Evolutionary conservation across 2,113 vertebrate species (phyloP).

Genomic region (Prolemur simus): DNA sequence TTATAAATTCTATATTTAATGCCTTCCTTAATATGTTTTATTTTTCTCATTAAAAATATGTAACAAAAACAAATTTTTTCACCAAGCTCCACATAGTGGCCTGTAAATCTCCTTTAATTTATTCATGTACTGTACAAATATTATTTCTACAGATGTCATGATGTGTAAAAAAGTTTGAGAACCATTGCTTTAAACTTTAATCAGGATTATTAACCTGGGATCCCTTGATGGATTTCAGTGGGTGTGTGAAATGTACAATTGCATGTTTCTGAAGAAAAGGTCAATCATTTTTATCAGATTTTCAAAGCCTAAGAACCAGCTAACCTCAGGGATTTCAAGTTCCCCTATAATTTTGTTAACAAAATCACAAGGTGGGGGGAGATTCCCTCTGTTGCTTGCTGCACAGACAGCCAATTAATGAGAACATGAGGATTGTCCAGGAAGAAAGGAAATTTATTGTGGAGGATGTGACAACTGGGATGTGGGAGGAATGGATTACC

Average conservation of each 20-base stretch:
- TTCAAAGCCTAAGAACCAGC: conserved; percentile 35
- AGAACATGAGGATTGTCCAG: no score
- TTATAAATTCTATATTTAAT: conserved; percentile 42
- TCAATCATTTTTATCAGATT: conserved; percentile 39
- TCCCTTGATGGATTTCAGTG: not conserved
- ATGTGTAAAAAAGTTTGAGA: conserved; percentile 13
- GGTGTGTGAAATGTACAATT: conserved; percentile 30
- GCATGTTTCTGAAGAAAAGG: conserved; percentile 7
- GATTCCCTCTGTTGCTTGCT: no score
- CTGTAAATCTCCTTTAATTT: conserved; percentile 48
- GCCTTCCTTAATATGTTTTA: not conserved
- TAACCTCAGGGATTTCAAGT: conserved; percentile 48
- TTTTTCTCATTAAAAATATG: conserved; percentile 31
- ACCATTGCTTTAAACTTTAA: conserved; percentile 3
- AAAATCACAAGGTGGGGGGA: no score
- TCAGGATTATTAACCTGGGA: conserved; percentile 27
- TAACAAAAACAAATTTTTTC: not conserved
- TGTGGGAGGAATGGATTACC: no score
- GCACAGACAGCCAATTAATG: no score
- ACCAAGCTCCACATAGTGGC: not conserved
- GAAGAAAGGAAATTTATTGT: no score
- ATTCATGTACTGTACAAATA: conserved; percentile 27
- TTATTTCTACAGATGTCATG: conserved; percentile 21
- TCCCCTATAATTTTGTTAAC: not conserved
- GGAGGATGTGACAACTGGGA: no score